These are phyloP conservation scores for Cecidostiba fungosa DNA, from an alignment of 2,888 invertebrate genomes.

Conservation along the genomic window DNA sequence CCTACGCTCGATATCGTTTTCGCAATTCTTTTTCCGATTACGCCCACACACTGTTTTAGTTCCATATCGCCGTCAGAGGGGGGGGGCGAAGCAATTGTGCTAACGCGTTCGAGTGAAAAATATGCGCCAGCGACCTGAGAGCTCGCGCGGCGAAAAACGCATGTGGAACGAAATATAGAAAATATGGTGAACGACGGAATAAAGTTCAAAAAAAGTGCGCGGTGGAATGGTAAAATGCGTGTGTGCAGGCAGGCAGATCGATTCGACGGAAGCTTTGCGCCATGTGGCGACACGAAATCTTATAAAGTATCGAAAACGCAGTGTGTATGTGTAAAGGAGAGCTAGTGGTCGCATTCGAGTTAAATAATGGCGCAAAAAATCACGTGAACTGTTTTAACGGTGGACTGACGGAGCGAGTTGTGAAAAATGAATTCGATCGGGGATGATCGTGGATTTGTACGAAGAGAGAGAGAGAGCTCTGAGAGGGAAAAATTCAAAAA, in stretches of 20 bases:
- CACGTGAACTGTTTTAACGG: slow-evolving; percentile 19
- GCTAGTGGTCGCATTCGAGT: not conserved
- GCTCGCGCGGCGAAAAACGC: not conserved
- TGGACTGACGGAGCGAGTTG: not conserved
- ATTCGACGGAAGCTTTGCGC: not conserved
- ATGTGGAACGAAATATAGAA: slow-evolving; percentile 13
- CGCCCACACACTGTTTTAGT: not conserved
- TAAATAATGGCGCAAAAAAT: slow-evolving; percentile 40
- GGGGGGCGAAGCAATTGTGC: slow-evolving; percentile 39
- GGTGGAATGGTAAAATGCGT: not conserved
- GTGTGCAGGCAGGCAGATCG: not conserved
- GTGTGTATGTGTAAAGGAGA: not conserved
- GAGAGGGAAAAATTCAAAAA: not conserved
- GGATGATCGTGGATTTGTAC: not conserved
- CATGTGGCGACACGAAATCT: not conserved
- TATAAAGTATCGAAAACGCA: slow-evolving; percentile 21
- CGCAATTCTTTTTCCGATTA: slow-evolving; percentile 45
- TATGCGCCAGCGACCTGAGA: slow-evolving; percentile 9
- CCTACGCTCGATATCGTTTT: slow-evolving; percentile 43
- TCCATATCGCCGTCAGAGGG: not conserved
- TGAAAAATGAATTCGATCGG: not conserved
- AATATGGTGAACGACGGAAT: slow-evolving; percentile 9
- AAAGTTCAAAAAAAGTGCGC: not conserved
- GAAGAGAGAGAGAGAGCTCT: not conserved
- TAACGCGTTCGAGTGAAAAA: slow-evolving; percentile 51